Evolutionary conservation across 2,888 invertebrate species (phyloP).

Genomic region (Dryobotodes eremita): DNA sequence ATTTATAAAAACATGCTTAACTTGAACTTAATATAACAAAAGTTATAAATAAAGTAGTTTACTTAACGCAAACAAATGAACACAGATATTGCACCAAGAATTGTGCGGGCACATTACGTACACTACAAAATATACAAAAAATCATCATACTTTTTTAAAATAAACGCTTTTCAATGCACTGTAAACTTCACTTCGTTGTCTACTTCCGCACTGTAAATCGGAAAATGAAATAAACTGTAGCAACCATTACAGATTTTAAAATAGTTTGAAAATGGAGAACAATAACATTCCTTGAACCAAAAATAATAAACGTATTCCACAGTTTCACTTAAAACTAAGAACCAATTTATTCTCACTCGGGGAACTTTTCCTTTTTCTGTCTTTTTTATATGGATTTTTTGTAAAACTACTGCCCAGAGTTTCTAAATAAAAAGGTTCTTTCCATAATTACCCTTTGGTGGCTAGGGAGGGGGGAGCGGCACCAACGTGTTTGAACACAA

Average conservation of each 20-base stretch:
- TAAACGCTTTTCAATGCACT: conserved; percentile 51
- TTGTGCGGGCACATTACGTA: conserved; percentile 34
- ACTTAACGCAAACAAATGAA: conserved; percentile 56
- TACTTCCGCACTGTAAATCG: conserved; percentile 31
- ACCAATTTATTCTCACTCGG: conserved; percentile 30
- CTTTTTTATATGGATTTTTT: background rate
- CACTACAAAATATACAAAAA: conserved; percentile 61
- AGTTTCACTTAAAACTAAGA: conserved; percentile 48
- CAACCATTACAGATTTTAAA: background rate
- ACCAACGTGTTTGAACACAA: conserved; percentile 88
- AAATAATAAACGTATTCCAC: conserved; percentile 11
- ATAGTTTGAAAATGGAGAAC: conserved; percentile 4
- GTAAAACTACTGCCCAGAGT: conserved; percentile 7
- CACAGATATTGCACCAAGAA: conserved; percentile 46
- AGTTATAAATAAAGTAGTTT: conserved; percentile 53
- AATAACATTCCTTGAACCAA: conserved; percentile 11
- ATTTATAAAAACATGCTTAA: conserved; percentile 58
- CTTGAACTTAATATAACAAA: conserved; percentile 50
- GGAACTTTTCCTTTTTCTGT: background rate
- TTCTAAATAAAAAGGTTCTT: conserved; percentile 39
- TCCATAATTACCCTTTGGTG: conserved; percentile 42
- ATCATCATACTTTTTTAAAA: conserved; percentile 21
- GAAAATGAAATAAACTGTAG: conserved; percentile 22
- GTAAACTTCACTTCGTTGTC: conserved; percentile 27
- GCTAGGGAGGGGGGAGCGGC: conserved; percentile 75